Evolutionary conservation across 1,140 invertebrate species (phyloP).

Genomic region (Drosophila sp.): DNA sequence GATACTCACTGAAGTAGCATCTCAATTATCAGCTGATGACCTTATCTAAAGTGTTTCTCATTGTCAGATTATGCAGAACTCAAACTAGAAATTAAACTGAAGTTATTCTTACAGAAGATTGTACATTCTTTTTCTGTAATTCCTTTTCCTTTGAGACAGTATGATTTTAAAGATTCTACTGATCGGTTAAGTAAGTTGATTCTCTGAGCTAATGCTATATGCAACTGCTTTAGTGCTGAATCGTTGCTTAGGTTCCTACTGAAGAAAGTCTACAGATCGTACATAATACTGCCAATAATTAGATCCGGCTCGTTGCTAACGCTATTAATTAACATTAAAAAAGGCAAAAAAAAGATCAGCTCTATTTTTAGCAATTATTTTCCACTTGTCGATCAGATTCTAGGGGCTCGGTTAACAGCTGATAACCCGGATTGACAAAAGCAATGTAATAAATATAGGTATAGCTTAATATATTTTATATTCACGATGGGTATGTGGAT

Average conservation of each 20-base stretch:
- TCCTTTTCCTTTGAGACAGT: no score
- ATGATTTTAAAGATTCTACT: no score
- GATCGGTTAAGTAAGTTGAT: no score
- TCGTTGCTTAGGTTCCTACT: background rate
- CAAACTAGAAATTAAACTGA: no score
- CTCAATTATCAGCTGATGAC: no score
- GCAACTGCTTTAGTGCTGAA: background rate
- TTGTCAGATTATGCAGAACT: no score
- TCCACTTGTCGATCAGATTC: constrained; percentile 14
- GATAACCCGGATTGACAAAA: constrained; percentile 22
- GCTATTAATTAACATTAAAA: constrained; percentile 13
- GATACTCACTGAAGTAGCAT: no score
- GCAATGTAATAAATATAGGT: constrained; percentile 6
- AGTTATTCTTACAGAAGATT: no score
- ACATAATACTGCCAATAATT: background rate
- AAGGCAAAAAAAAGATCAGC: constrained; percentile 10
- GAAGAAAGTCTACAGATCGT: background rate
- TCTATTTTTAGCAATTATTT: constrained; percentile 51
- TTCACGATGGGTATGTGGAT: constrained; percentile 15
- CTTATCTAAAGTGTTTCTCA: no score
- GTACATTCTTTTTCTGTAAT: no score
- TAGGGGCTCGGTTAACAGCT: constrained; percentile 36
- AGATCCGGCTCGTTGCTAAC: constrained; percentile 31
- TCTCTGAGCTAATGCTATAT: no score
- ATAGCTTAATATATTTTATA: background rate